Percentiles rank a stretch among this genome's conserved stretches.
Conservation (phyloP, 1,140 invertebrate genomes). For the Anthonomus grandis region DNA sequence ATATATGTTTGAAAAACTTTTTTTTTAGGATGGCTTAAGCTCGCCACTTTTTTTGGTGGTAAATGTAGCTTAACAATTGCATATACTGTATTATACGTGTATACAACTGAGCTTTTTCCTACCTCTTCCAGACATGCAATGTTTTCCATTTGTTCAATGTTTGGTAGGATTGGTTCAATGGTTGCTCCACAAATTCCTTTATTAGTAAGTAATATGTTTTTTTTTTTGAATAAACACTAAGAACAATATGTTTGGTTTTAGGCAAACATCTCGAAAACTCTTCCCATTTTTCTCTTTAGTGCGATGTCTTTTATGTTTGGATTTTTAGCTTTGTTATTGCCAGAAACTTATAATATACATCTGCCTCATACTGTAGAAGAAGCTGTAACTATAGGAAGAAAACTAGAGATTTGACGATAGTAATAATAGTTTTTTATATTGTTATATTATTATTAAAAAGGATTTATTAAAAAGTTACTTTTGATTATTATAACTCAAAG, state of each 20-base stretch:
- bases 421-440: no score
- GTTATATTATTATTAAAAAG: no score
- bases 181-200: constrained; percentile 68
- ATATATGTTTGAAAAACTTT: no score
- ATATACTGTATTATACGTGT: constrained; percentile 52
- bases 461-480: no score
- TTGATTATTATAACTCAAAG: no score
- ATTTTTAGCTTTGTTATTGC: constrained; percentile 59
- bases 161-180: constrained; percentile 67
- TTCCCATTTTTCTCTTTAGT: constrained; percentile 67
- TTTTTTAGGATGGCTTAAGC: constrained; percentile 14
- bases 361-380: constrained; percentile 68
- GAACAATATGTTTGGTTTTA: constrained; percentile 22
- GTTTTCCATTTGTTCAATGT: constrained; percentile 59
- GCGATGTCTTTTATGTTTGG: constrained; percentile 61
- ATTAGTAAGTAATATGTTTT: constrained; percentile 47
- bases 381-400: constrained; percentile 57
- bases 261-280: constrained; percentile 47
- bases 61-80: constrained; percentile 53
- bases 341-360: constrained; percentile 65
- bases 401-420: no score
- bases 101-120: constrained; percentile 53
- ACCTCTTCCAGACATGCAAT: constrained; percentile 48
- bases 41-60: constrained; percentile 51
- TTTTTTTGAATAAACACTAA: not conserved